A percentile compares a stretch with the other conserved stretches of the same genome.
phyloP scores from a whole-genome alignment of 1,140 invertebrate genomes.

The Trichonephila inaurata region DNA sequence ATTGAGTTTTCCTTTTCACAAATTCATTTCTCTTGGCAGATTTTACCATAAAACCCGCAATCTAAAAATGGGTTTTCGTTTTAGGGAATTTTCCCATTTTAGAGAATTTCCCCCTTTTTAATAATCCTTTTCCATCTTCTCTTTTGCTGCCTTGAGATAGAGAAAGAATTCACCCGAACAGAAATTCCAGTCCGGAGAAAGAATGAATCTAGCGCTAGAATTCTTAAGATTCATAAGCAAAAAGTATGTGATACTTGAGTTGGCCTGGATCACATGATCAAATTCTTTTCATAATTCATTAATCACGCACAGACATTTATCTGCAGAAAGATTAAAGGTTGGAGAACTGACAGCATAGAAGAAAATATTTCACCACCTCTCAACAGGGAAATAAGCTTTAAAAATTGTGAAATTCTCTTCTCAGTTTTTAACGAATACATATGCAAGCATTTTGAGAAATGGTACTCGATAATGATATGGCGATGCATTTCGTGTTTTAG shows the following conservation, averaged over 20 bases:
- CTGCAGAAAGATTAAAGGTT: neutral
- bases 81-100: neutral
- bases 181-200: neutral
- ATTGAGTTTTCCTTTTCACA: neutral
- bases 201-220: neutral
- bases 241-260: constrained; percentile 12
- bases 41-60: neutral
- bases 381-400: neutral
- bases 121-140: neutral
- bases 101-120: constrained; percentile 1
- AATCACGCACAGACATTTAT: constrained; percentile 2
- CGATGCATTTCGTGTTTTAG: neutral
- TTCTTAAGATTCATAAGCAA: constrained; percentile 42
- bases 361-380: neutral
- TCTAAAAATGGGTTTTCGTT: neutral
- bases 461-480: neutral
- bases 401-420: neutral
- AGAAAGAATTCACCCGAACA: neutral
- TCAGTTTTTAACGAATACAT: neutral
- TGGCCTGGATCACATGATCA: neutral
- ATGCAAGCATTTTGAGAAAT: neutral
- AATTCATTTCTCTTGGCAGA: neutral
- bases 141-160: neutral
- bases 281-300: constrained; percentile 26
- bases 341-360: neutral